A percentile compares a stretch with the other conserved stretches of the same genome.
These are phyloP conservation scores for Clusia tigrina DNA, from an alignment of 2,888 invertebrate species.

Conservation along the genomic window DNA sequence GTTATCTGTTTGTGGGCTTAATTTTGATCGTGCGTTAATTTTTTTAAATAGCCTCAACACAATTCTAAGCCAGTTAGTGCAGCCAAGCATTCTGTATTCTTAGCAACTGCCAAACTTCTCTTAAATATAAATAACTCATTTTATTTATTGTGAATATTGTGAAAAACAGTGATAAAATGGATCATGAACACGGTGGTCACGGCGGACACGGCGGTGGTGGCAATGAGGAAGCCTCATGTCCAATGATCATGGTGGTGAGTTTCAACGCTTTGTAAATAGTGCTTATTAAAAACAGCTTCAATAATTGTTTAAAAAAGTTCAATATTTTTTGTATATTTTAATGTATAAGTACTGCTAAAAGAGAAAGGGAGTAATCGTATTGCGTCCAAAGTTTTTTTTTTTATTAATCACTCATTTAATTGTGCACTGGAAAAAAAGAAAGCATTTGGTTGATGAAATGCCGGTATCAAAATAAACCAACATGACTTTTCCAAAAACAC, in stretches of 20 bases:
- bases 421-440: no score
- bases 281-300: background rate
- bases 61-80: no score
- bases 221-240: slow-evolving; percentile 43
- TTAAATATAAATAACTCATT: no score
- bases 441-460: no score
- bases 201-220: slow-evolving; percentile 20
- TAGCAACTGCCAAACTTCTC: no score
- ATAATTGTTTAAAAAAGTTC: background rate
- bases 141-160: no score
- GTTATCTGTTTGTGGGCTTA: slow-evolving; percentile 22
- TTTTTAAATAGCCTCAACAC: slow-evolving; percentile 26
- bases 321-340: background rate
- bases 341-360: background rate
- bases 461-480: no score
- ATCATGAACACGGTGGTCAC: slow-evolving; percentile 46
- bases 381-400: background rate
- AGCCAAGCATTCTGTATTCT: no score
- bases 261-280: slow-evolving; percentile 23
- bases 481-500: no score
- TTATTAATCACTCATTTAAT: no score
- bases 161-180: no score
- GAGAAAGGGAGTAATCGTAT: background rate
- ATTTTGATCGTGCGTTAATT: slow-evolving; percentile 14
- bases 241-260: slow-evolving; percentile 63